A percentile compares a stretch with the other conserved stretches of the same genome.
Evolutionary conservation across 2,113 vertebrate genomes (phyloP).

Genomic region (Rhinogobius similis): DNA sequence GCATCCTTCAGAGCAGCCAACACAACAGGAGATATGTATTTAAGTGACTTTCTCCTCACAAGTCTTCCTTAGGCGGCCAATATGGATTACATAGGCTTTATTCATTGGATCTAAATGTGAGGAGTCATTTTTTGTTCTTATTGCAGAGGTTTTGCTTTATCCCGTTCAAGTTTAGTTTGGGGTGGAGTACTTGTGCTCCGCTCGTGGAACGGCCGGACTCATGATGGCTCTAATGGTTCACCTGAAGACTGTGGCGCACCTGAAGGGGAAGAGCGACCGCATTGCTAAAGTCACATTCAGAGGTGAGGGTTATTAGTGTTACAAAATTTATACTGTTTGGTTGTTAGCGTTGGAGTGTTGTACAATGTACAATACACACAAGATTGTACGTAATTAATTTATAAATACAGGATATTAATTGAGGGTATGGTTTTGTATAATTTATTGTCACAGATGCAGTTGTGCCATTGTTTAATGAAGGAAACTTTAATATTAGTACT

Average conservation of each 20-base stretch:
- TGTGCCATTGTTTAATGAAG: background rate
- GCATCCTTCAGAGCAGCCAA: constrained; percentile 36
- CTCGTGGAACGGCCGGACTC: constrained; percentile 30
- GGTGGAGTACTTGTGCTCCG: constrained; percentile 48
- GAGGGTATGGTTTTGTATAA: background rate
- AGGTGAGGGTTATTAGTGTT: constrained; percentile 73
- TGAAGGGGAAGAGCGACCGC: constrained; percentile 84
- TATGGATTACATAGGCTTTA: constrained; percentile 27
- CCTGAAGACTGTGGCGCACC: constrained; percentile 83
- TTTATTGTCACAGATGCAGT: background rate
- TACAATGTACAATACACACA: background rate
- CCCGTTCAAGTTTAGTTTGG: constrained; percentile 44
- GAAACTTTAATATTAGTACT: background rate
- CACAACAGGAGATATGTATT: constrained; percentile 55
- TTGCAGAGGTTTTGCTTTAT: background rate
- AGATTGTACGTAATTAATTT: background rate
- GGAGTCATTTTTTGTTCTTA: constrained; percentile 23
- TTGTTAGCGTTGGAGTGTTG: background rate
- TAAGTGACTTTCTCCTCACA: constrained; percentile 1
- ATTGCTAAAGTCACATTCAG: constrained; percentile 91
- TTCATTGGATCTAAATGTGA: constrained; percentile 24
- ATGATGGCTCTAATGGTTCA: constrained; percentile 86
- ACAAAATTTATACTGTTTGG: background rate
- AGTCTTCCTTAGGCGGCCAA: constrained; percentile 23
- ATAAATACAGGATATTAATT: background rate